Conservation (phyloP, 1,140 invertebrate species). For the Nixonia krombeini region DNA sequence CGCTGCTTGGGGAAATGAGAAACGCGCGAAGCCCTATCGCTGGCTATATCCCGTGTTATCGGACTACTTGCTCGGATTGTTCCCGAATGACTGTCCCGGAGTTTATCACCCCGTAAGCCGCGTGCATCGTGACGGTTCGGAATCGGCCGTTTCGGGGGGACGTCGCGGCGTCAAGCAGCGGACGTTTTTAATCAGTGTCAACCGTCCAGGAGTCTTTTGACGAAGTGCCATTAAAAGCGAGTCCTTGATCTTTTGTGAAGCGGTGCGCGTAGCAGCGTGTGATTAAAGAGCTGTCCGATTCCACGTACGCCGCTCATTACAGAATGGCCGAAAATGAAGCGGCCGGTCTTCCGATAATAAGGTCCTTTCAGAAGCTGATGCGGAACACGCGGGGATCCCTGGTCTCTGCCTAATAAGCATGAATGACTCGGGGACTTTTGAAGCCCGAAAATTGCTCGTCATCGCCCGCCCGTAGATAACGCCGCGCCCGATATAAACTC, state of each 20-base stretch:
- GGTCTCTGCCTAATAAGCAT: slow-evolving; percentile 6
- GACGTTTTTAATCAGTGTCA: too few species aligned
- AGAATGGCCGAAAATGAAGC: not conserved
- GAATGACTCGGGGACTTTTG: slow-evolving; percentile 10
- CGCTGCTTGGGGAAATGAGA: too few species aligned
- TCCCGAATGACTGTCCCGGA: not conserved
- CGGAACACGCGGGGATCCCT: not conserved
- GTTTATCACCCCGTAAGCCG: not conserved
- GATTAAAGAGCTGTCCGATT: not conserved
- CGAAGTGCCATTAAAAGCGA: not conserved
- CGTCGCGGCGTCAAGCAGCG: too few species aligned
- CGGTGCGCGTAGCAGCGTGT: not conserved
- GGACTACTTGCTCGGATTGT: too few species aligned
- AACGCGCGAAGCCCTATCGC: too few species aligned
- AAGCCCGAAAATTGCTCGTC: slow-evolving; percentile 16
- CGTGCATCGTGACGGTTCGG: not conserved
- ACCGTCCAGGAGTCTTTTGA: too few species aligned
- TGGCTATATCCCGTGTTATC: too few species aligned
- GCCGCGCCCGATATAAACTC: slow-evolving; percentile 1
- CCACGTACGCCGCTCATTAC: not conserved
- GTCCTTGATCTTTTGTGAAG: not conserved
- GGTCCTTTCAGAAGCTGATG: slow-evolving; percentile 1
- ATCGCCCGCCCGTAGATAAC: not conserved
- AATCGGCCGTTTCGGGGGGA: too few species aligned
- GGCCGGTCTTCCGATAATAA: not conserved